These are phyloP conservation scores for Aphaenogaster rudis DNA, from an alignment of 1,140 invertebrate genomes.

Conservation along the genomic window DNA sequence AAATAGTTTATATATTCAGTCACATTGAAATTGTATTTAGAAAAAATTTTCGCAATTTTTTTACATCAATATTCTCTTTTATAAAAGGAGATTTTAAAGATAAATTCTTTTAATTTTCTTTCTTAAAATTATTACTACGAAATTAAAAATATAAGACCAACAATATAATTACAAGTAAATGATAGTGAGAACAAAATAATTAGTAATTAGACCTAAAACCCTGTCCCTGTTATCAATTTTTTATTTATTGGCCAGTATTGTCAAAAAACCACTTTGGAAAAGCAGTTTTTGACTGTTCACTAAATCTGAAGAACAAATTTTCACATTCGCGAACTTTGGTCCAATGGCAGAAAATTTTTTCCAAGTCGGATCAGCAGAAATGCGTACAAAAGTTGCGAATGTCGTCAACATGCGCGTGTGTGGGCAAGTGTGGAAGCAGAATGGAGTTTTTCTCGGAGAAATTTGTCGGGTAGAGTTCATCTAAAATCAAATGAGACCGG, in stretches of 20 bases:
- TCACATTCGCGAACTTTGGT: background rate
- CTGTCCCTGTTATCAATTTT: background rate
- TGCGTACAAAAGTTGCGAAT: background rate
- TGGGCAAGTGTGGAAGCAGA: conserved; percentile 4
- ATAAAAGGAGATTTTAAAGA: background rate
- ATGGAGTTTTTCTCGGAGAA: conserved; percentile 51
- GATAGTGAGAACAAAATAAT: background rate
- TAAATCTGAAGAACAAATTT: background rate
- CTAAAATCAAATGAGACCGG: conserved; percentile 65
- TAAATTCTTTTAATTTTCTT: background rate
- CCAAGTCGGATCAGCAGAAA: conserved; percentile 9
- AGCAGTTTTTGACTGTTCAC: background rate
- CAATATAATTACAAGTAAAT: background rate
- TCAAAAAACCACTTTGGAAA: background rate
- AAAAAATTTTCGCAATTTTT: background rate
- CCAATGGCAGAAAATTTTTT: background rate
- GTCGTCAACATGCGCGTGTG: background rate
- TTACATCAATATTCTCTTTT: background rate
- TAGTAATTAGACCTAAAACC: background rate
- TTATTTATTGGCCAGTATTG: background rate
- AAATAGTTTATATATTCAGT: background rate
- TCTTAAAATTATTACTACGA: background rate
- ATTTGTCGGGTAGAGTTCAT: conserved; percentile 57
- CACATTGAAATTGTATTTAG: background rate
- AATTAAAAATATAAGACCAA: background rate